Evolutionary conservation across 30 jellyfish, hydroid and myxozoan genomes (phyloP).

Genomic region (Aurelia sp.): DNA sequence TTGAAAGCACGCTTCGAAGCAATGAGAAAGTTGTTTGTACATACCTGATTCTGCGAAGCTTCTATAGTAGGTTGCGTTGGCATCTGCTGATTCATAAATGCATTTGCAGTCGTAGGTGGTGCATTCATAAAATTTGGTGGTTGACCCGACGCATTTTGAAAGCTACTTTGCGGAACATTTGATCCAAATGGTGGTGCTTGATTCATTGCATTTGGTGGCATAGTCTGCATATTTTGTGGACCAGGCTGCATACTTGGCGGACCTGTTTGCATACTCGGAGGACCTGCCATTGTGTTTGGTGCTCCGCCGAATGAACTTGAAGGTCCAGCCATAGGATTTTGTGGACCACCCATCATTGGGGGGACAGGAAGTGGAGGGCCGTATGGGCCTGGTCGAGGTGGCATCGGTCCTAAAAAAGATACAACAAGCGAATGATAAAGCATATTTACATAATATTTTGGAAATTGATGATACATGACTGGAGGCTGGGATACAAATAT

Average conservation of each 20-base stretch:
- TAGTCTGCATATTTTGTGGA: conserved; percentile 3
- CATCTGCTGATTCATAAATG: not conserved
- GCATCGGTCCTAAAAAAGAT: conserved; percentile 61
- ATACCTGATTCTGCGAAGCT: conserved; percentile 17
- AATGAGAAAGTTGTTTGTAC: too few species aligned
- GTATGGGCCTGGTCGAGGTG: conserved; percentile 40
- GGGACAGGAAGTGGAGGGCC: conserved; percentile 39
- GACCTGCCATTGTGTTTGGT: conserved; percentile 21
- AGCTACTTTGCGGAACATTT: conserved; percentile 25
- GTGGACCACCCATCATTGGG: conserved; percentile 67
- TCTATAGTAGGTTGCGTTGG: not conserved
- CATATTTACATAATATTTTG: too few species aligned
- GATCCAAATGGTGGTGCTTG: conserved; percentile 16
- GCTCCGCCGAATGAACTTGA: conserved; percentile 23
- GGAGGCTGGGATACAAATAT: too few species aligned
- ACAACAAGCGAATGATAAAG: too few species aligned
- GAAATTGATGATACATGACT: too few species aligned
- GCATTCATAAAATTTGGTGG: conserved; percentile 32
- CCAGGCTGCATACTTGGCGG: conserved; percentile 6
- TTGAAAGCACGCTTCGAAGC: too few species aligned
- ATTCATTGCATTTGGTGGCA: conserved; percentile 1
- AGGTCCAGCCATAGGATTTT: conserved; percentile 34
- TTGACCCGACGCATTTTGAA: conserved; percentile 33
- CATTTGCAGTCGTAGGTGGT: conserved; percentile 16
- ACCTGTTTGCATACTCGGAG: conserved; percentile 12